phyloP scores from a whole-genome alignment of 2,888 invertebrate genomes.

The Pheosia tremula region DNA sequence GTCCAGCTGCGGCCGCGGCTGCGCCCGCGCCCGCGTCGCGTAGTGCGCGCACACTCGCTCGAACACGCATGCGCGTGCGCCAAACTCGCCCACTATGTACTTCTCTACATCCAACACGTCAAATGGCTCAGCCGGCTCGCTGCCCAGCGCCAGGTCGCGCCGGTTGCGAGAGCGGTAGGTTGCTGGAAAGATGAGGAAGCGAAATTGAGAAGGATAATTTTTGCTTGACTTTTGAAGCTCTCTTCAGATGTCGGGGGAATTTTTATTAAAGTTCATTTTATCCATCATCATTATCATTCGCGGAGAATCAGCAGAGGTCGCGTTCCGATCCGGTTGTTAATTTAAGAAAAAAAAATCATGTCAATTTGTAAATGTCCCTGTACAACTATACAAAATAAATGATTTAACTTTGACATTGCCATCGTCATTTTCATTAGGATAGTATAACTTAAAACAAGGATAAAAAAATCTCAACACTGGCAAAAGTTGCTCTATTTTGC shows the following conservation, averaged over 20 bases:
- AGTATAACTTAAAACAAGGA: too few species aligned
- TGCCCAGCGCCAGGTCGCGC: conserved; percentile 71
- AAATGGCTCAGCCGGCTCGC: conserved; percentile 57
- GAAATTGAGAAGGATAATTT: neutral
- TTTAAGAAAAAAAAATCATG: too few species aligned
- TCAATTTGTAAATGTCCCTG: too few species aligned
- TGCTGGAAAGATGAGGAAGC: conserved; percentile 75
- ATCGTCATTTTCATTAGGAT: neutral
- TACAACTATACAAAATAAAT: too few species aligned
- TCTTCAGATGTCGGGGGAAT: too few species aligned
- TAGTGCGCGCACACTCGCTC: conserved; percentile 91
- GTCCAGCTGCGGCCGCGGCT: conserved; percentile 82
- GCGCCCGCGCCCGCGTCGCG: conserved; percentile 83
- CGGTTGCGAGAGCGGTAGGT: conserved; percentile 89
- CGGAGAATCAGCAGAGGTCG: too few species aligned
- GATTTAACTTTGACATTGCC: too few species aligned
- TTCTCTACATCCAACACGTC: conserved; percentile 92
- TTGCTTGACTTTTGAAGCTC: too few species aligned
- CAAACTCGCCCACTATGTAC: conserved; percentile 90
- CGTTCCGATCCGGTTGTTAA: too few species aligned
- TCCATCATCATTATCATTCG: neutral
- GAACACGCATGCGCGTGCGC: conserved; percentile 90
- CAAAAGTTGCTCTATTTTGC: neutral
- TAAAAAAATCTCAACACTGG: neutral
- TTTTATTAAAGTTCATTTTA: too few species aligned